Evolutionary conservation across 2,113 vertebrate species (phyloP).

Genomic region (Caranx ignobilis): DNA sequence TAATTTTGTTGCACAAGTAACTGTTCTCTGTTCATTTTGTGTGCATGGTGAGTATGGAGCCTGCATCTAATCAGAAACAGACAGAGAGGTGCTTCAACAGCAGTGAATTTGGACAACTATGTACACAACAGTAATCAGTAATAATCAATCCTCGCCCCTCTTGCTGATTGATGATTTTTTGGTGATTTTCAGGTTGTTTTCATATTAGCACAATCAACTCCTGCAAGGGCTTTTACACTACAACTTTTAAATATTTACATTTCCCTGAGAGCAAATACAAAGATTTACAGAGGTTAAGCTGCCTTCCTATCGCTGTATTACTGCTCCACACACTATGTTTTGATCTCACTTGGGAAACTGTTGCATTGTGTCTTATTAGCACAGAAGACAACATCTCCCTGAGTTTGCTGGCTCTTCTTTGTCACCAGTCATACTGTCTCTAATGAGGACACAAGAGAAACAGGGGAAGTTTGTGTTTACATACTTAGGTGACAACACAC

Average conservation of each 20-base stretch:
- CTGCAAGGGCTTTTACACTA: background rate
- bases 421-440: background rate
- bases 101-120: slow-evolving; percentile 53
- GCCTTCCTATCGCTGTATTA: background rate
- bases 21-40: slow-evolving; percentile 38
- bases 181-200: slow-evolving; percentile 46
- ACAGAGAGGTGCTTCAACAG: slow-evolving; percentile 44
- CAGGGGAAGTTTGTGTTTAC: background rate
- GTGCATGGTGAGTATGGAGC: slow-evolving; percentile 46
- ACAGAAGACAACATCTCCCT: background rate
- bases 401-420: background rate
- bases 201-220: slow-evolving; percentile 24
- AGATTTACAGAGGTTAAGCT: background rate
- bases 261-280: background rate
- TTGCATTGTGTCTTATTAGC: background rate
- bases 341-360: slow-evolving; percentile 2
- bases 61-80: slow-evolving; percentile 72
- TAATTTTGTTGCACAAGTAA: slow-evolving; percentile 35
- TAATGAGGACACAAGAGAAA: background rate
- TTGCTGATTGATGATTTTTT: slow-evolving; percentile 22
- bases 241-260: no score
- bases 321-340: background rate
- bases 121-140: slow-evolving; percentile 34
- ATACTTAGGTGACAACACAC: background rate
- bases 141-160: slow-evolving; percentile 42